Base-by-base conservation (phyloP, 2,797 vertebrate genomes). In the Falco biarmicus region DNA sequence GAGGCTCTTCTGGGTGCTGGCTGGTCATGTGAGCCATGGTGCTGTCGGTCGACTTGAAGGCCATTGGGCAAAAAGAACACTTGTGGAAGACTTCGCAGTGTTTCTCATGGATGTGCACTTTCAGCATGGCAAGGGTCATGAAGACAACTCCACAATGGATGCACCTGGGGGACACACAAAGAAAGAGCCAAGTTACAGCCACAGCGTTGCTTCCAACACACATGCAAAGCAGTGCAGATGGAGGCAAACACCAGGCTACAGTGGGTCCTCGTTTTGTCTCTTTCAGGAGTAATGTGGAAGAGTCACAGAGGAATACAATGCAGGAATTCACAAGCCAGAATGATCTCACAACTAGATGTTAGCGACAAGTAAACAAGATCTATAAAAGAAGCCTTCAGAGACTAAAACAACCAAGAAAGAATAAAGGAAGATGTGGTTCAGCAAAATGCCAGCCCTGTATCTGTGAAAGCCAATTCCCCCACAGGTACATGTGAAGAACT, bases 81-180 rank as follows among this genome's bases (percentile, higher is more conserved):
- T 99, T 99, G 98, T 99, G 98, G 96, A 99, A 99, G 93, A 99
- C 98, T 96, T 99, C 98, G 86, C 99, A 99, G 97, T 99, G 99
- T 95, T 99, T 99, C 96, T 99, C 99, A 5, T 99, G 98, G 71
- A 99, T 99, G 97, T 99, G 99, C 95, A 93, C 97, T 97, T 99
- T 99, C 91, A 99, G 98, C 97, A 99, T 98, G 86, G 98, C 98
- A 10, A 99, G 96, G 65, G 99, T 99, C 97, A 98, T 98, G 95
- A 99, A 99, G 95, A 99, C 98, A 82, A 98, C 98, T 64, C 99
- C 99, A 92, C 99, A 99, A 96, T 99, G 99, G 97, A 99, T 99
- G 97, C 99, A 99, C 98, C 99, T 99, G 97, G 79, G 43, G 54
- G 65, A 73, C 1, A 8, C 20, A 90, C 1, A 8, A n/a, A 54